Conservation (phyloP, 2,888 invertebrate genomes). For the Phytoseiulus persimilis region DNA sequence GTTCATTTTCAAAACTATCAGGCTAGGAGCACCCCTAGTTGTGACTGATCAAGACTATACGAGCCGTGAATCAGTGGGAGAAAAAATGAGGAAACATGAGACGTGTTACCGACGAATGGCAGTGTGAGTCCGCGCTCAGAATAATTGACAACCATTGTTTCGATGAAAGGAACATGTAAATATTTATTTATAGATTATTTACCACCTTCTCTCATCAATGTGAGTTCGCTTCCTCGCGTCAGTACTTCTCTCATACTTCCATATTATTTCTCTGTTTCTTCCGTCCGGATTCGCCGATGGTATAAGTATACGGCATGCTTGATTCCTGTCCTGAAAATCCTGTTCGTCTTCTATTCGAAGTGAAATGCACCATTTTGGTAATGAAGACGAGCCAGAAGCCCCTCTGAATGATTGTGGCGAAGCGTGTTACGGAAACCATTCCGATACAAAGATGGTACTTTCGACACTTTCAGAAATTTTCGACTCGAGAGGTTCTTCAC, state of each 20-base stretch:
- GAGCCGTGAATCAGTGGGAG: too few relatives aligned
- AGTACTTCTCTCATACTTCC: neutral
- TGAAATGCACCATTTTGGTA: neutral
- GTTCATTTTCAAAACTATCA: too few relatives aligned
- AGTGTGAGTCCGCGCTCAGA: neutral
- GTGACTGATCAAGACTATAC: too few relatives aligned
- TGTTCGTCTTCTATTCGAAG: neutral
- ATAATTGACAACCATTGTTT: neutral
- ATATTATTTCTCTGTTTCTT: neutral
- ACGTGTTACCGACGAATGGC: too few relatives aligned
- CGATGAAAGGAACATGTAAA: constrained; percentile 35
- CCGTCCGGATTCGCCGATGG: neutral
- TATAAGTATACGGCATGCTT: neutral
- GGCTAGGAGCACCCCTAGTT: too few relatives aligned
- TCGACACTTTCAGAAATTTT: neutral
- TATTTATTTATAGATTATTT: constrained; percentile 31
- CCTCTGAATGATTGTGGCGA: neutral
- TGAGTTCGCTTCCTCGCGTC: neutral
- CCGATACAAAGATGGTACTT: neutral
- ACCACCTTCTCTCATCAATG: neutral
- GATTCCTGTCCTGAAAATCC: neutral
- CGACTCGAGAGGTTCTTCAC: neutral
- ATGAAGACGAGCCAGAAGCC: neutral
- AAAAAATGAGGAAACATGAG: too few relatives aligned
- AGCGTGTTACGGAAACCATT: neutral